Conservation (phyloP, 2,113 vertebrate genomes). For the Hippocampus mohnikei region DNA sequence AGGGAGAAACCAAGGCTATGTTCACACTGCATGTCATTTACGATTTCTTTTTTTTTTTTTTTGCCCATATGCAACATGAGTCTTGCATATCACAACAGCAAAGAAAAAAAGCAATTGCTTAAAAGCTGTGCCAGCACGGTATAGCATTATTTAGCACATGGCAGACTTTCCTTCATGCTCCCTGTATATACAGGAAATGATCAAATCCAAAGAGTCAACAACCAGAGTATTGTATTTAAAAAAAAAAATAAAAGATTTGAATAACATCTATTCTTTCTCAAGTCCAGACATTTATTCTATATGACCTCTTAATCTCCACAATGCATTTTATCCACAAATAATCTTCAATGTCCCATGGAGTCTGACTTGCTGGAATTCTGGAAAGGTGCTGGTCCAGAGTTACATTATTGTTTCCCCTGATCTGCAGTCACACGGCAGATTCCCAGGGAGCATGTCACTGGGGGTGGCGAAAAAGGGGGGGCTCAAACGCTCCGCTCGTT, state of each 20-base stretch:
- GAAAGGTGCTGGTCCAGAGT: constrained; percentile 58
- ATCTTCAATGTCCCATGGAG: constrained; percentile 40
- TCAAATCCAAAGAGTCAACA: too few species aligned
- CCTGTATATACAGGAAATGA: too few species aligned
- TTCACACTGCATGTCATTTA: too few species aligned
- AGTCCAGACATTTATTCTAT: not conserved
- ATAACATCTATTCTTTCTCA: not conserved
- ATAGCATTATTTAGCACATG: too few species aligned
- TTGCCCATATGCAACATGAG: too few species aligned
- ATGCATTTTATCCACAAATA: not conserved
- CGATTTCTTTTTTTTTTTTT: too few species aligned
- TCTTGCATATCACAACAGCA: too few species aligned
- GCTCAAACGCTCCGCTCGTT: constrained; percentile 70
- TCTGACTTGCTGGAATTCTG: constrained; percentile 46
- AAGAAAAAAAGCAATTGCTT: too few species aligned
- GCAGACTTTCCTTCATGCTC: too few species aligned
- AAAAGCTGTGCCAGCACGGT: too few species aligned
- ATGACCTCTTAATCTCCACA: not conserved
- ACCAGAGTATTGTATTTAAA: too few species aligned
- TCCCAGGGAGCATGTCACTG: constrained; percentile 62
- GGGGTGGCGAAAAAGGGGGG: constrained; percentile 44
- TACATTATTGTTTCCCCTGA: constrained; percentile 57
- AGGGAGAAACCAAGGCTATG: too few species aligned
- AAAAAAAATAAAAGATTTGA: not conserved
- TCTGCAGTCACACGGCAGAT: constrained; percentile 62